These are phyloP conservation scores for Phainopepla nitens DNA, from an alignment of 2,113 vertebrate genomes.

Conservation along the genomic window DNA sequence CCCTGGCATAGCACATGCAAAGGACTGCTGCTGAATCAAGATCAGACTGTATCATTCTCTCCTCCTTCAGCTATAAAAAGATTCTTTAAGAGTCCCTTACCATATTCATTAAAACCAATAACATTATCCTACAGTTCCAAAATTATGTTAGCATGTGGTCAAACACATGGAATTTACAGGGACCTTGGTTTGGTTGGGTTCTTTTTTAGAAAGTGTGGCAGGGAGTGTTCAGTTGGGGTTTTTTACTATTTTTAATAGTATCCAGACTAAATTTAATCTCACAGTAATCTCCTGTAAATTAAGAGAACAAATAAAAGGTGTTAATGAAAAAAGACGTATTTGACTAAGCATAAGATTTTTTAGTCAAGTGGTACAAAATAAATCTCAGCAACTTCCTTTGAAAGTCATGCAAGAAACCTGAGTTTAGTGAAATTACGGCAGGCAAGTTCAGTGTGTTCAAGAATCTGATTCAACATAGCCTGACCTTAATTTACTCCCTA, in stretches of 20 bases:
- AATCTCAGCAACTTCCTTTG: neutral
- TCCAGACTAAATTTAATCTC: neutral
- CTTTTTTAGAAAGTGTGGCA: neutral
- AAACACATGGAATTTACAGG: neutral
- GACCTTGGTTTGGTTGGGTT: rapidly evolving
- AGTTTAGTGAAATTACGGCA: neutral
- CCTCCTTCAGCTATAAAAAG: neutral
- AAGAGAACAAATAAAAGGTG: neutral
- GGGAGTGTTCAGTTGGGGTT: rapidly evolving
- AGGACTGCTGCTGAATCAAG: neutral
- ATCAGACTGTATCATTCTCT: neutral
- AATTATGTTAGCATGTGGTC: neutral
- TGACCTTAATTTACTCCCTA: neutral
- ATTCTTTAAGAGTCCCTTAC: neutral
- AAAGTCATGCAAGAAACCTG: neutral
- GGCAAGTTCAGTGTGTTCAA: neutral
- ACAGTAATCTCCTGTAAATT: neutral
- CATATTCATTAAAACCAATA: neutral
- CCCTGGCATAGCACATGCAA: neutral
- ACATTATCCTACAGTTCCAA: neutral
- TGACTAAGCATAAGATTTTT: neutral
- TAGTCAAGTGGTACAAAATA: neutral
- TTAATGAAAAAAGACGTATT: neutral
- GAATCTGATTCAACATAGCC: neutral
- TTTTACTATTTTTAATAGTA: neutral